Conservation (phyloP, 2,797 vertebrate genomes). For the Hybognathus amarus region DNA sequence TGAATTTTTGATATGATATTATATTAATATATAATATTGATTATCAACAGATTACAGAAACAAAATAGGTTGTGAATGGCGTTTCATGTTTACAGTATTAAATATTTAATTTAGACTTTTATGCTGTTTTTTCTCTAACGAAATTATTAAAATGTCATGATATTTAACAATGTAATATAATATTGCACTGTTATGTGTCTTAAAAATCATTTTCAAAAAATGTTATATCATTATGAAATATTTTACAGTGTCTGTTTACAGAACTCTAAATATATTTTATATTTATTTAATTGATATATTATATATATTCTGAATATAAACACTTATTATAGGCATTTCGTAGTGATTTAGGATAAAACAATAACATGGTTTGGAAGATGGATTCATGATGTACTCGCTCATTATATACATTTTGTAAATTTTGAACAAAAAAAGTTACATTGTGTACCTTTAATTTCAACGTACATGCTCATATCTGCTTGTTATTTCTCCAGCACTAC, state of each 20-base stretch:
- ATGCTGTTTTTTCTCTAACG: background rate
- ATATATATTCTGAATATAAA: background rate
- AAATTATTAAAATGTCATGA: background rate
- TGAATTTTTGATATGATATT: no score
- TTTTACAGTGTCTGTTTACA: no score
- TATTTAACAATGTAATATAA: background rate
- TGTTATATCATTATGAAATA: background rate
- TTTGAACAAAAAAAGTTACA: background rate
- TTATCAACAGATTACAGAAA: no score
- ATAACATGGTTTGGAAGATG: background rate
- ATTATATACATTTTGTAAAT: background rate
- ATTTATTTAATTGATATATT: background rate
- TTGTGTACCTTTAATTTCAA: background rate
- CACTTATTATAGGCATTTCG: background rate
- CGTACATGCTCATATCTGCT: background rate
- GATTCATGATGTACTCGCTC: background rate
- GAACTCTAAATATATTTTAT: background rate
- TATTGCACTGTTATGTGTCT: no score
- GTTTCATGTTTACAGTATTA: background rate
- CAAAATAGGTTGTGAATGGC: no score
- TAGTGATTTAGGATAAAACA: background rate
- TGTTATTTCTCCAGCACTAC: conserved; percentile 45
- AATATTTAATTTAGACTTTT: background rate
- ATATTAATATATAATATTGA: no score
- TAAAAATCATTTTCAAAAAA: no score